Percentiles rank a stretch among this genome's conserved stretches.
Conservation (phyloP, 2,797 vertebrate species). For the Malacoctenus gilli region DNA sequence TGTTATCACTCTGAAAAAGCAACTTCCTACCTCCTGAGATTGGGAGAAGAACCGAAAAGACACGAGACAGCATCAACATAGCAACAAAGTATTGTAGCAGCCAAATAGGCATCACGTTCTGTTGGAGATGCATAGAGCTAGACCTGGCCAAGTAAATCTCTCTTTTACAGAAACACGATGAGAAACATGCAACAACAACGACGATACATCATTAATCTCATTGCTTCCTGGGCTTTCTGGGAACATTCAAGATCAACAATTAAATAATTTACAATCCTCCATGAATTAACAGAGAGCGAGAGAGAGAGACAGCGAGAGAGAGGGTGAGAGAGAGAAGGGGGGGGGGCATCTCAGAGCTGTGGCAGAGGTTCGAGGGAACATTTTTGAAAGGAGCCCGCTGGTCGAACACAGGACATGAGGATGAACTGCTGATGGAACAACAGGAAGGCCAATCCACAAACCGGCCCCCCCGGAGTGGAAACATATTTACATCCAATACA, state of each 20-base stretch:
- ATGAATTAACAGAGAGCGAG: conserved; percentile 55
- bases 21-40: conserved; percentile 75
- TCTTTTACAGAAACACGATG: conserved; percentile 81
- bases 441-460: conserved; percentile 45
- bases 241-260: conserved; percentile 74
- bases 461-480: conserved; percentile 49
- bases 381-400: conserved; percentile 55
- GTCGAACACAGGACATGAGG: conserved; percentile 55
- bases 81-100: conserved; percentile 77
- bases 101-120: conserved; percentile 75
- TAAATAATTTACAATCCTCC: conserved; percentile 77
- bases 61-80: conserved; percentile 79
- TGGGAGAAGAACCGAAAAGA: conserved; percentile 77
- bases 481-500: conserved; percentile 74
- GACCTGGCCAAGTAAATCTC: conserved; percentile 74
- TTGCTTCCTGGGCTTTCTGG: conserved; percentile 72
- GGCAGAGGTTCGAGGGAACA: conserved; percentile 45
- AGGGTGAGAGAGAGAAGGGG: too few relatives aligned
- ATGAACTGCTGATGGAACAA: conserved; percentile 49
- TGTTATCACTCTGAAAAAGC: conserved; percentile 58
- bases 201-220: conserved; percentile 79
- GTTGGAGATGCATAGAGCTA: conserved; percentile 79
- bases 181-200: conserved; percentile 82
- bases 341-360: conserved; percentile 48
- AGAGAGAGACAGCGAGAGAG: too few relatives aligned